Conservation (phyloP, 2,113 vertebrate species). For the Urocynchramus pylzowi region DNA sequence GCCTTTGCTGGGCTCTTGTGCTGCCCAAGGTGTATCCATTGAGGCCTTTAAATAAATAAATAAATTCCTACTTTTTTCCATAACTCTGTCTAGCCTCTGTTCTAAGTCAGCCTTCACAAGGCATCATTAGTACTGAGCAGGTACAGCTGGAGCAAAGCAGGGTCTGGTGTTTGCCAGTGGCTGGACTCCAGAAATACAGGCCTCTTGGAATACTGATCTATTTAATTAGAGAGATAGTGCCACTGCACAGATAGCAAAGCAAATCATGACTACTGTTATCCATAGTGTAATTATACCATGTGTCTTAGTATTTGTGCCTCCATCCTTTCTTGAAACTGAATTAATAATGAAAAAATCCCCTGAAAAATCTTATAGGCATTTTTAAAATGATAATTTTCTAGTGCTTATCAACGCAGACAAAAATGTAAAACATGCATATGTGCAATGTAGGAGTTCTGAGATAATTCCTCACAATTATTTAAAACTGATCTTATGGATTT, state of each 20-base stretch:
- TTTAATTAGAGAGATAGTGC: not conserved
- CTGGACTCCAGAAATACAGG: not conserved
- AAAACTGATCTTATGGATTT: not conserved
- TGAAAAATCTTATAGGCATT: not conserved
- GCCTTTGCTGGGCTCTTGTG: not conserved
- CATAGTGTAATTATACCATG: not conserved
- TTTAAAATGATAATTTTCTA: not conserved
- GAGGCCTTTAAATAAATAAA: not conserved
- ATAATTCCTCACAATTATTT: not conserved
- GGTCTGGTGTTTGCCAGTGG: not conserved
- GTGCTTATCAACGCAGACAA: not conserved
- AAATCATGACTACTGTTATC: not conserved
- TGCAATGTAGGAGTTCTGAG: not conserved
- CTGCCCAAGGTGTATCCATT: not conserved
- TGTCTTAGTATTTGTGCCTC: not conserved
- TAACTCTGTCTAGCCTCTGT: not conserved
- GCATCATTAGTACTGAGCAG: not conserved
- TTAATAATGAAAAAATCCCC: fast-evolving
- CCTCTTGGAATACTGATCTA: not conserved
- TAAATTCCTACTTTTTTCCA: not conserved
- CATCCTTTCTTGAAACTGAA: not conserved
- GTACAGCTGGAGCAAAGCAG: conserved; percentile 57
- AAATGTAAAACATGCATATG: not conserved
- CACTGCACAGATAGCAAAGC: not conserved
- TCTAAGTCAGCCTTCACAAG: not conserved